phyloP scores from a whole-genome alignment of 1,140 invertebrate genomes.

The Saccostrea glomerata region DNA sequence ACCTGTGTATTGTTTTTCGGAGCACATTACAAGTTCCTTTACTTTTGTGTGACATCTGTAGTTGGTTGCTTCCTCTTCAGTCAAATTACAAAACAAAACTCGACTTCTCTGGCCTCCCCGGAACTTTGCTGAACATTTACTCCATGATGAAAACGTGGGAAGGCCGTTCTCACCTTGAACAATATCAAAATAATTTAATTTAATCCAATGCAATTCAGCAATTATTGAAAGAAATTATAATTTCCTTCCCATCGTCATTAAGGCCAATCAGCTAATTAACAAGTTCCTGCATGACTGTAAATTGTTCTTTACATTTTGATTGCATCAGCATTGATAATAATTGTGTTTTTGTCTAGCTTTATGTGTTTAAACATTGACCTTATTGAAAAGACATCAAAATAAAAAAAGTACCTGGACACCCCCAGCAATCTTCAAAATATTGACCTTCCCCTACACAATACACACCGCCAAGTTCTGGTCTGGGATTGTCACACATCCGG shows the following conservation, averaged over 20 bases:
- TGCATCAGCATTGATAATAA: too few species aligned
- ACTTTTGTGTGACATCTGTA: neutral
- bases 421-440: neutral
- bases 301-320: too few species aligned
- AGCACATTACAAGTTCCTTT: neutral
- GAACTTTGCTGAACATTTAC: neutral
- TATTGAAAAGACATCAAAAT: too few species aligned
- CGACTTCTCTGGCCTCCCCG: neutral
- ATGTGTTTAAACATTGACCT: too few species aligned
- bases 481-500: neutral
- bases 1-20: neutral
- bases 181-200: too few species aligned
- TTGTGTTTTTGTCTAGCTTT: too few species aligned
- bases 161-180: neutral
- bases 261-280: too few species aligned
- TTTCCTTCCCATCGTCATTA: too few species aligned
- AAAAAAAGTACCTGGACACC: neutral
- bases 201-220: too few species aligned
- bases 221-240: too few species aligned
- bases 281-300: too few species aligned
- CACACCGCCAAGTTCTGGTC: neutral
- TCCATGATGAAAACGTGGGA: neutral
- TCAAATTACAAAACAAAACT: too few species aligned
- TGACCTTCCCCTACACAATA: neutral
- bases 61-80: neutral